Evolutionary conservation across 1,140 invertebrate genomes (phyloP), one percentile per base, ranked within the genome.

Genomic region (Euglossa dilemma): DNA sequence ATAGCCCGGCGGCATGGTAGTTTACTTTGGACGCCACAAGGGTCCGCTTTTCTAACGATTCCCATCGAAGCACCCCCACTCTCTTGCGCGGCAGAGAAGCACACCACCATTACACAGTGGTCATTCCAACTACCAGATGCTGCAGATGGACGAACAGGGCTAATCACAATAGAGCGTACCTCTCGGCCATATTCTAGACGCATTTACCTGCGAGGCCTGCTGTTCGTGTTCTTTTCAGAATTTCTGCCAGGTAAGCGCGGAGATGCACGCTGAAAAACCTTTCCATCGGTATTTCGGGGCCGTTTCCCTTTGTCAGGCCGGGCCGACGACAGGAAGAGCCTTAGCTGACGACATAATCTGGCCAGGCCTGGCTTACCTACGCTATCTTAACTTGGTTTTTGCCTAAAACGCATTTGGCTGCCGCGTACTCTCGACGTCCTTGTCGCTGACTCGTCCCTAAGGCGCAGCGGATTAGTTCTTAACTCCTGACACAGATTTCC

Each of bases 401-500:
- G 54, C 61, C 61, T 50, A 67, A 76, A 74, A 75, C 72, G 72
- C 80, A 69, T 67, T 75, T 59, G 54, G 80, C 80, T 75, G 18
- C 52, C 73, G 47, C 45, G 54, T 8, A 56, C 71, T 74, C 71
- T 74, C 71, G 18, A 52, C 50, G 7, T 28, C 57, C 54, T 18
- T 50, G 57, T 81, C 63, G 52, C n/a, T 25, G 43, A 28, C 18
- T 57, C 63, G 71, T 28, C 61, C 47, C 72, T 36, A 74, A 74
- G 70, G 47, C 78, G 57, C 63, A 52, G 0, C 28, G 63, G 80
- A 82, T 82, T 82, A 82, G 72, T 66, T 67, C 80, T 76, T 82
- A 82, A 82, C 80, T 82, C 80, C 63, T 82, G 73, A 82, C 80
- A 82, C 80, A 82, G 80, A 82, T 82, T 82, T 80, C 63, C 72